Evolutionary conservation across 2,888 invertebrate genomes (phyloP), one percentile per base, ranked within the genome.

Genomic region (Pristionchus japonicus): DNA sequence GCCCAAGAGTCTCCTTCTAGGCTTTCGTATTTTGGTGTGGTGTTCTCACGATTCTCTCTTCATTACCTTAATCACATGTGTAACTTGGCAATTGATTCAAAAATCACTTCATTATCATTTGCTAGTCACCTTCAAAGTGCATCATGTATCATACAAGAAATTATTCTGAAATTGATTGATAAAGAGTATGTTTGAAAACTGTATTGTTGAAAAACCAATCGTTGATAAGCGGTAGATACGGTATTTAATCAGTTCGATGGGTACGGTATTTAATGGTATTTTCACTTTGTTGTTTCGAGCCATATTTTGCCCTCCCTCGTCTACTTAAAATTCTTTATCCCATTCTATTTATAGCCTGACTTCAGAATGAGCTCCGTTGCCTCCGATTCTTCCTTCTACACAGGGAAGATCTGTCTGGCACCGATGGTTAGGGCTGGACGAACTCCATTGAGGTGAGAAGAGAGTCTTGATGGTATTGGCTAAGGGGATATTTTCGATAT

Each of bases 401-500:
- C 89, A 2, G 88, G 96, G 91, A 96, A 97, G 95, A 90, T 96
- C 86, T 97, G 98, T 92, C 95, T 98, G 92, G 98, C 98, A 1
- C 98, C 98, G 3, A 99, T 99, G 99, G 99, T 99, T 15, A 96
- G 98, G 89, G 97, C 98, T 86, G 97, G 98, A 17, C 87, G 92
- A 67, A 92, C 92, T 3, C 92, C 92, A 1, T 43, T 92, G 27
- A 89, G 92, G 88, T 90, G 17, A 23, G 85, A 34, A 15, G 37
- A 15, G 7, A 37, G 0, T 43, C 11, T 43, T 11, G 40, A 97
- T 34, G 43, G 43, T 9, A 43, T 43, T 43, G 6, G 11, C 43
- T 6, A 9, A 43, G 43, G 11, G 43, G 6, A 11, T 43, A 43
- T 43, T n/a, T n/a, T n/a, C n/a, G 43, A 43, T 9, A 43, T 11